Evolutionary conservation across 1,140 invertebrate genomes (phyloP).

Genomic region (Neomicropteryx cornuta): DNA sequence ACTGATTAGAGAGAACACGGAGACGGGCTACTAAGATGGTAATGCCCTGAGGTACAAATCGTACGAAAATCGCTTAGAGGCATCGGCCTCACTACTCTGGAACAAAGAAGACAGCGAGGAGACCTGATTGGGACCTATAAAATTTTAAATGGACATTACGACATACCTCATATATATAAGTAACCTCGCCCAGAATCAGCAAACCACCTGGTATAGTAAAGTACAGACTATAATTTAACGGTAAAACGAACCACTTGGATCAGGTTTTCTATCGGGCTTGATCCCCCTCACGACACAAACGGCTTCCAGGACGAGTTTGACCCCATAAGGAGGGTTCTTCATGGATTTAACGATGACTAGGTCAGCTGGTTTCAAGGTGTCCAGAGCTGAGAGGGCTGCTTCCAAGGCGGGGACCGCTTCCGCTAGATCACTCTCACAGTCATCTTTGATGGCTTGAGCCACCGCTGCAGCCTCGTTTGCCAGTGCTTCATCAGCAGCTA

Average conservation of each 20-base stretch:
- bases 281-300: constrained; percentile 84
- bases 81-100: too few relatives aligned
- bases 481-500: constrained; percentile 89
- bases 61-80: too few relatives aligned
- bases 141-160: too few relatives aligned
- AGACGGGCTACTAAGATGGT: too few relatives aligned
- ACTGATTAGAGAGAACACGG: too few relatives aligned
- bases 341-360: constrained; percentile 93
- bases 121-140: too few relatives aligned
- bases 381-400: constrained; percentile 75
- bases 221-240: too few relatives aligned
- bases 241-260: constrained; percentile 48
- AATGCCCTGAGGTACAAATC: too few relatives aligned
- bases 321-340: constrained; percentile 91
- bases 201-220: too few relatives aligned
- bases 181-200: too few relatives aligned
- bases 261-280: constrained; percentile 82
- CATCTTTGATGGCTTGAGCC: constrained; percentile 94
- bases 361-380: constrained; percentile 88
- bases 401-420: constrained; percentile 93
- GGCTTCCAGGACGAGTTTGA: constrained; percentile 89
- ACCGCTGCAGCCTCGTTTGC: constrained; percentile 95
- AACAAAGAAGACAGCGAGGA: too few relatives aligned
- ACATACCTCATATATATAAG: too few relatives aligned
- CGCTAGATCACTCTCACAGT: constrained; percentile 93